Evolutionary conservation across 2,888 invertebrate species (phyloP).

Genomic region (Syrphus vitripennis): DNA sequence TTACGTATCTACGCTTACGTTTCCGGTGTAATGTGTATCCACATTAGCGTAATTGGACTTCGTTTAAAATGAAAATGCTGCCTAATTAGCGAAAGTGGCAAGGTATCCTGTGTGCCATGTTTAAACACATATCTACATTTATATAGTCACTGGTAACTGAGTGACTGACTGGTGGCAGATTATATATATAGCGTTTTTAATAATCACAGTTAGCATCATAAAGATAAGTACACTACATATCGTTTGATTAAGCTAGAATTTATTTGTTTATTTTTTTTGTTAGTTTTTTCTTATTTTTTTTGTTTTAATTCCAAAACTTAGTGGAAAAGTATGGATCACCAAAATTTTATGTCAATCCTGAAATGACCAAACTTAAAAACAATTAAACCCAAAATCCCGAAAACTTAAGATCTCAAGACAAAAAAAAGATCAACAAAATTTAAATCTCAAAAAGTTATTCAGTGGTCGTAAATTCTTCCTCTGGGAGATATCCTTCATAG

Average conservation of each 20-base stretch:
- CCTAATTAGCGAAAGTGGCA: slow-evolving; percentile 75
- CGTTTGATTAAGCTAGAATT: background rate
- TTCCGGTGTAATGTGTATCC: slow-evolving; percentile 74
- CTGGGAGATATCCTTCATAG: too few species aligned
- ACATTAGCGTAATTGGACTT: slow-evolving; percentile 75
- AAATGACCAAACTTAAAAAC: too few species aligned
- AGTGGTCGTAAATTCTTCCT: too few species aligned
- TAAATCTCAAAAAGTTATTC: too few species aligned
- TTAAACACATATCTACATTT: background rate
- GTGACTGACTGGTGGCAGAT: slow-evolving; percentile 39
- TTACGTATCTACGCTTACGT: slow-evolving; percentile 56
- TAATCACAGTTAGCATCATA: slow-evolving; percentile 15
- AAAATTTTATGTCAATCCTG: too few species aligned
- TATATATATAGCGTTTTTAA: background rate
- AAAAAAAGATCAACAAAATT: too few species aligned
- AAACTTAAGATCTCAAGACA: too few species aligned
- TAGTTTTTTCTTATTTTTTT: too few species aligned
- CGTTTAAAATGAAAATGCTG: slow-evolving; percentile 75
- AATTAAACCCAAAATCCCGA: too few species aligned
- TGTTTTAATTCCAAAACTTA: too few species aligned
- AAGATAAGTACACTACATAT: background rate
- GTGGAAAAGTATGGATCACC: too few species aligned
- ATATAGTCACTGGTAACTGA: slow-evolving; percentile 38
- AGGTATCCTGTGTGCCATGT: slow-evolving; percentile 71
- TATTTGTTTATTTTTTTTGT: background rate